Percentiles rank a stretch among this genome's conserved stretches.
These are phyloP conservation scores for Tetragonisca angustula DNA, from an alignment of 2,888 invertebrate genomes.

Conservation along the genomic window DNA sequence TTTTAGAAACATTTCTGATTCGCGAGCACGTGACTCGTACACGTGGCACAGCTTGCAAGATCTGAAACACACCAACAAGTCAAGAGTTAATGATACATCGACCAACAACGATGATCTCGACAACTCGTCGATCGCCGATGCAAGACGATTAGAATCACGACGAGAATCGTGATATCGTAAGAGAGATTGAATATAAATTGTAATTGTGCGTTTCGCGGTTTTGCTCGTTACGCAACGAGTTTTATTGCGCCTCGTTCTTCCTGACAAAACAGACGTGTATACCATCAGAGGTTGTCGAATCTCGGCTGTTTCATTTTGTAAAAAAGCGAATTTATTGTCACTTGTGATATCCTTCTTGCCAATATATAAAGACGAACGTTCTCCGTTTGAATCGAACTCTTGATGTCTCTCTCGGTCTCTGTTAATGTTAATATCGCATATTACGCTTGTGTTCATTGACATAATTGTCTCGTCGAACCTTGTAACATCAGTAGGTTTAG, in stretches of 20 bases:
- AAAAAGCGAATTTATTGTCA: background rate
- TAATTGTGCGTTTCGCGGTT: background rate
- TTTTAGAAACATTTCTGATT: background rate
- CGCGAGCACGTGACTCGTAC: background rate
- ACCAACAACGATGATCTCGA: background rate
- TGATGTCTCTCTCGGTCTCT: background rate
- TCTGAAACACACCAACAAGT: background rate
- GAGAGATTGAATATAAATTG: background rate
- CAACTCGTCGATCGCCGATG: background rate
- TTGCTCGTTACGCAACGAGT: background rate
- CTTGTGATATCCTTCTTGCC: slow-evolving; percentile 37
- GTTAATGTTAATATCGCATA: background rate
- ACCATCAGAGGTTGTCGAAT: slow-evolving; percentile 1
- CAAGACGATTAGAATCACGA: background rate
- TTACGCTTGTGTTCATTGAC: background rate
- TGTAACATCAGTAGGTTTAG: background rate
- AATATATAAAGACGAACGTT: background rate
- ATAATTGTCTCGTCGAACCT: background rate
- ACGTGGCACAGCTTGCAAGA: background rate
- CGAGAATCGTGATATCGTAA: background rate
- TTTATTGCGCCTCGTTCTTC: background rate
- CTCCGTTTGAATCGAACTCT: background rate
- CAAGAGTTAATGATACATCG: slow-evolving; percentile 1
- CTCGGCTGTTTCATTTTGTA: background rate
- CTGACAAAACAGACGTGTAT: too few relatives aligned